Base-by-base conservation (phyloP, 2,888 invertebrate genomes). In the Liodrosophila aerea region DNA sequence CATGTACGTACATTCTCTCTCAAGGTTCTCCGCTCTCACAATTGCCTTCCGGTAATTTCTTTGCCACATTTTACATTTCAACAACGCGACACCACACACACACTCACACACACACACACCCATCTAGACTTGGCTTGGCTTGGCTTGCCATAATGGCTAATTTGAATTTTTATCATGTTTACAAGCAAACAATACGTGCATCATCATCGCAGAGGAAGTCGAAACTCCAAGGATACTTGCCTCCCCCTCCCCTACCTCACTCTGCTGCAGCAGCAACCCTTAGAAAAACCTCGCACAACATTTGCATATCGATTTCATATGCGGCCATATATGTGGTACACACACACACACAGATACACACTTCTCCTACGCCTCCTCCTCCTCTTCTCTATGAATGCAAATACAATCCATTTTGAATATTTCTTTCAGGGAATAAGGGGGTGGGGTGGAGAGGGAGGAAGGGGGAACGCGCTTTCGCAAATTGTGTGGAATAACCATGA, bases 101-200 rank as follows among this genome's bases (percentile, higher is more conserved):
- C 7, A 34, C 46, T 49, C 15, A 27, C 37, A 41, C 39, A 64
- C 40, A 57, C 36, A 57, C 50, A 50, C 60, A 44, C 44, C 33
- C 57, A 41, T 29, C 44, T 60, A 46, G 9, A 50, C n/a, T n/a
- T n/a, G n/a, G n/a, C n/a, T n/a, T n/a, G n/a, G n/a, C n/a, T n/a
- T n/a, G 22, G 22, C 18, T 33, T 70, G 64, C 65, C 73, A 76
- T 80, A 82, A 80, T 78, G 83, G 84, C 81, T 82, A 82, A 82
- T 82, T 82, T 82, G 77, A 82, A 82, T 82, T 82, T 84, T 82
- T 82, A 82, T 84, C 81, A 81, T 84, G 81, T 84, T 82, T 81
- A 84, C 81, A 80, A 81, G 81, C 84, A 76, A 80, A 81, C 81
- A 81, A 80, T 81, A 81, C 81, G 81, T 81, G 81, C 84, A 81